Percentiles rank a stretch among this genome's conserved stretches.
These are phyloP conservation scores for Microcebus tavaratra DNA, from an alignment of 2,113 vertebrate species.

Conservation along the genomic window DNA sequence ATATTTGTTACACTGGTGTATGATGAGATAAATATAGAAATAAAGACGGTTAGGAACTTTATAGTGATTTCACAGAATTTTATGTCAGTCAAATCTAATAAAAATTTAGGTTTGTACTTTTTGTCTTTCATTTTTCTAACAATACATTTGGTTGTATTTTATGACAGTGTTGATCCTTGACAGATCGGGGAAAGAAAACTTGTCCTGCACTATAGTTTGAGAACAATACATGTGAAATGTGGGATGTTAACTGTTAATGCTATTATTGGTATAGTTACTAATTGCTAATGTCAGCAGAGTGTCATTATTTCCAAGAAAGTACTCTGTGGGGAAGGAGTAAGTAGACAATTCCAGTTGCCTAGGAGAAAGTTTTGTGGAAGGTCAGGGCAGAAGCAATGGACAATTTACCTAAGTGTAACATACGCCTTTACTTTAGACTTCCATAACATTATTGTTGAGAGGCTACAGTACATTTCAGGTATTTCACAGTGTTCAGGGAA, in stretches of 20 bases:
- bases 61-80: background rate
- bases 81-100: background rate
- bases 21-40: background rate
- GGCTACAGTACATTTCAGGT: background rate
- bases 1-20: background rate
- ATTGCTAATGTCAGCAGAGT: background rate
- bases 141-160: conserved; percentile 36
- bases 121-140: background rate
- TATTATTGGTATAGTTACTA: background rate
- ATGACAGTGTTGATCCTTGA: background rate
- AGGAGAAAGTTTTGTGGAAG: background rate
- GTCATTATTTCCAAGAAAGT: background rate
- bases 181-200: background rate
- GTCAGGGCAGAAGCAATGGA: background rate
- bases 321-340: background rate
- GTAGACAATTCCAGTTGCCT: background rate
- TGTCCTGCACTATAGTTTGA: background rate
- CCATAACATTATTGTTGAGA: background rate
- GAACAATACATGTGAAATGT: conserved; percentile 23
- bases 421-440: background rate
- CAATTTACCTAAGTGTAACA: background rate
- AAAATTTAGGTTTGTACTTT: background rate
- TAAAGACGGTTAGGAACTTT: background rate
- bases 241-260: background rate
- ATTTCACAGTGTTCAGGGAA: background rate